Percentiles rank a stretch among this genome's conserved stretches.
These are phyloP conservation scores for Macroglossus sobrinus DNA, from an alignment of 2,113 vertebrate genomes.

Conservation along the genomic window DNA sequence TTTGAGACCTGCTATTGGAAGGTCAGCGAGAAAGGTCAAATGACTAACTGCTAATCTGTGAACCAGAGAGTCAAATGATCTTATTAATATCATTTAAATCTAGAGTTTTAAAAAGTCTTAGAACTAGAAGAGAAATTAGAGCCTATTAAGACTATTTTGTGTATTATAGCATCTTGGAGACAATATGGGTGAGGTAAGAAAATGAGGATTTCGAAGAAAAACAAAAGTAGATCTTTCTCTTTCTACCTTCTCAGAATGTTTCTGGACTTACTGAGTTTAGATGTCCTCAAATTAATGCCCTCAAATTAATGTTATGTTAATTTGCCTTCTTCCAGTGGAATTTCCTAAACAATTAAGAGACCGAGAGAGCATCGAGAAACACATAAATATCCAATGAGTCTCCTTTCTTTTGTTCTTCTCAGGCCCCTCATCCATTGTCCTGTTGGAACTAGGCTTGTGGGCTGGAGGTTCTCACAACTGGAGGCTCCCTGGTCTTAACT, in stretches of 20 bases:
- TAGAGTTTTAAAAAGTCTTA: background rate
- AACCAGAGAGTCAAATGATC: background rate
- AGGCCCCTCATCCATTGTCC: background rate
- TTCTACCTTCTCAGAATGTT: background rate
- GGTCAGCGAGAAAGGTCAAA: background rate
- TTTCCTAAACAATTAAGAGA: background rate
- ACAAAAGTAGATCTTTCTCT: background rate
- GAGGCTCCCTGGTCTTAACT: background rate
- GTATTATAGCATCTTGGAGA: background rate
- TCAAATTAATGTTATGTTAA: background rate
- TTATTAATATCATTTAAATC: background rate
- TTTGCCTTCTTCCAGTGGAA: background rate
- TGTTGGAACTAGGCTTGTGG: background rate
- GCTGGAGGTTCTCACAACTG: background rate
- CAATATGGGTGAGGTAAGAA: background rate
- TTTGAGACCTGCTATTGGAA: background rate
- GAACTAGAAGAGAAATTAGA: background rate
- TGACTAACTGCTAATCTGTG: background rate
- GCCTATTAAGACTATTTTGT: background rate
- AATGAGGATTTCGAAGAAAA: background rate
- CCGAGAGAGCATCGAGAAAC: background rate
- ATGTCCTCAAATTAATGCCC: background rate
- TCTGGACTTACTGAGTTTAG: background rate
- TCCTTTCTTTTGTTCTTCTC: background rate
- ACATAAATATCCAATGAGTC: background rate